Evolutionary conservation across 2,888 invertebrate species (phyloP).

Genomic region (Esperia sulphurella): DNA sequence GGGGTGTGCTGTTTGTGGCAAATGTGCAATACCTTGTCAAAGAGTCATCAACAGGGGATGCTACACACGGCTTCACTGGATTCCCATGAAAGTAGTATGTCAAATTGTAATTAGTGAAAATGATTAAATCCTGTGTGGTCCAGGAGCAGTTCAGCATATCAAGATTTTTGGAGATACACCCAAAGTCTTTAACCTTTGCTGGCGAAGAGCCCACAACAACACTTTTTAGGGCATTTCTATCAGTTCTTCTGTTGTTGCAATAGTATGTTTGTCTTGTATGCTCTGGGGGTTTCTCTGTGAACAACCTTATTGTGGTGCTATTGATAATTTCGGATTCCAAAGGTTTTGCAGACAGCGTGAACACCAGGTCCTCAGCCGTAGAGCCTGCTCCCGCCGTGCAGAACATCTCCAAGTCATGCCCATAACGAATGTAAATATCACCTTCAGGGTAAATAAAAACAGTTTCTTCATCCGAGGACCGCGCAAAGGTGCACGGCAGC

Average conservation of each 20-base stretch:
- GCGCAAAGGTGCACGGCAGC: slow-evolving; percentile 44
- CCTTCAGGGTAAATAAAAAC: slow-evolving; percentile 74
- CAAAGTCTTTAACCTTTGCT: slow-evolving; percentile 82
- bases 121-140: slow-evolving; percentile 75
- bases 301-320: slow-evolving; percentile 80
- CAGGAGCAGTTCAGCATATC: slow-evolving; percentile 87
- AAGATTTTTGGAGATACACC: slow-evolving; percentile 86
- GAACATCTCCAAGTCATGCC: slow-evolving; percentile 80
- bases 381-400: slow-evolving; percentile 78
- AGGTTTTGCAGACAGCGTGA: slow-evolving; percentile 34
- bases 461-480: slow-evolving; percentile 26
- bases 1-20: slow-evolving; percentile 47
- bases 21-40: slow-evolving; percentile 43
- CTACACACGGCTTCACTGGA: slow-evolving; percentile 30
- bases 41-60: slow-evolving; percentile 21
- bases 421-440: slow-evolving; percentile 78
- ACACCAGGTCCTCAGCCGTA: slow-evolving; percentile 63
- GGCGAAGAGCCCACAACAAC: slow-evolving; percentile 79
- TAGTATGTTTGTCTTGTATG: slow-evolving; percentile 51
- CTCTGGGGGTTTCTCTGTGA: slow-evolving; percentile 56
- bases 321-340: slow-evolving; percentile 75
- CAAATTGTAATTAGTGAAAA: slow-evolving; percentile 42
- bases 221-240: slow-evolving; percentile 44
- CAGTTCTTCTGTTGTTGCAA: slow-evolving; percentile 63
- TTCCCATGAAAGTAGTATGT: slow-evolving; percentile 43